A percentile compares a stretch with the other conserved stretches of the same genome.
These are phyloP conservation scores for Lasioglossum oenotherae DNA, from an alignment of 2,888 invertebrate species.

Conservation along the genomic window DNA sequence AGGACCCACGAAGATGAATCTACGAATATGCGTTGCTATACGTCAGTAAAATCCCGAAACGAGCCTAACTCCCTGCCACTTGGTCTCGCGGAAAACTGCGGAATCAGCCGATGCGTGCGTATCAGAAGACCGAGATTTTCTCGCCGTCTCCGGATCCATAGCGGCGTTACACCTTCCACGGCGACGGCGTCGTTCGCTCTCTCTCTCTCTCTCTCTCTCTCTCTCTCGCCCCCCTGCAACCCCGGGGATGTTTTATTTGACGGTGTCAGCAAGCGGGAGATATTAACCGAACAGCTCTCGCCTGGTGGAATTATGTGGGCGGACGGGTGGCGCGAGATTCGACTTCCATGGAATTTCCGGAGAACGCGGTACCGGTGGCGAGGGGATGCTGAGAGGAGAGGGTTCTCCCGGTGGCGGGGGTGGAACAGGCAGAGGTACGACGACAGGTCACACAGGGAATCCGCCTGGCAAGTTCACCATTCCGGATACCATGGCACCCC, in stretches of 20 bases:
- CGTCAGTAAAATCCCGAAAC: background rate
- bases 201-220: conserved; percentile 9
- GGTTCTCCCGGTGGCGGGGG: conserved; percentile 5
- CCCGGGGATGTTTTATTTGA: conserved; percentile 78
- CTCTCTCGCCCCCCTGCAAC: conserved; percentile 22
- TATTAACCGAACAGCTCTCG: conserved; percentile 77
- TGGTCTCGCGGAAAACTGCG: conserved; percentile 76
- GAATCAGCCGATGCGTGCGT: conserved; percentile 74
- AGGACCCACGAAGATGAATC: background rate
- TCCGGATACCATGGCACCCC: conserved; percentile 67
- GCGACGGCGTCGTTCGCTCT: conserved; percentile 33
- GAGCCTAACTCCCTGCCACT: background rate
- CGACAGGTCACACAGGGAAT: conserved; percentile 65
- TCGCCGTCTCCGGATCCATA: conserved; percentile 67
- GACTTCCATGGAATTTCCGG: conserved; percentile 76
- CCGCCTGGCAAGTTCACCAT: conserved; percentile 61
- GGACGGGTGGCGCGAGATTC: conserved; percentile 70
- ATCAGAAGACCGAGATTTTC: conserved; percentile 61
- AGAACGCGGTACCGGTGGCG: conserved; percentile 68
- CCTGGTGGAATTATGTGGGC: conserved; percentile 75
- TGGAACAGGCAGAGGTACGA: conserved; percentile 39
- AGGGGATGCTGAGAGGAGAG: conserved; percentile 41
- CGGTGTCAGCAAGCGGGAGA: conserved; percentile 80
- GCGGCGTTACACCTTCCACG: conserved; percentile 67
- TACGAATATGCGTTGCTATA: background rate